Evolutionary conservation across 2,113 vertebrate species (phyloP), one percentile per base, ranked within the genome.

Genomic region (Pyrgilauda ruficollis): DNA sequence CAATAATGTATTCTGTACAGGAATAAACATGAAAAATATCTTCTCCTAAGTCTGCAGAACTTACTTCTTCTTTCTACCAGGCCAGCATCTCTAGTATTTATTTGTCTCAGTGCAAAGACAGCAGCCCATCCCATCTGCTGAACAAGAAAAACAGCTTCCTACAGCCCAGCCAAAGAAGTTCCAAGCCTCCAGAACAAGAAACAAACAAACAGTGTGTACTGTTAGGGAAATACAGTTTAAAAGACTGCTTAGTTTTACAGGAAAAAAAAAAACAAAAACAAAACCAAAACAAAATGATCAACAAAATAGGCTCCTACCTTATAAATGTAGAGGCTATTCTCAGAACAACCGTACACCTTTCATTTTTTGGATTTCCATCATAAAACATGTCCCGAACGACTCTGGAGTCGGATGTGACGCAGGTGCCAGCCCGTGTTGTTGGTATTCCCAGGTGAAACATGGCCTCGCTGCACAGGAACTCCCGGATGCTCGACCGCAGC

Each of bases 391-490:
- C 99, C 6, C 99, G 98, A 50, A 98, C 0, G 1, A 99, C 98
- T 11, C 21, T 98, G 4, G 98, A 98, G 96, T 99, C 98, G 0
- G 99, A 99, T 0, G 99, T 99, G 30, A 99, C 98, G 1, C 99
- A 98, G 0, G 99, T 98, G 35, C 98, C 99, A 0, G 99, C 99
- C 85, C 99, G 98, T 0, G 99, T 99, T 46, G 98, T 99, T 43
- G 99, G 99, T 19, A 99, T 87, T 2, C 99, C 99, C 31, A 99
- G 97, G 92, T 99, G 99, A 78, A 98, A 98, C 98, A 99, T 98
- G 0, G 99, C 99, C 96, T 99, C 99, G 0, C 99, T 99, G 97
- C 99, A 99, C 89, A 99, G 98, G 96, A 99, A 99, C 97, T 99
- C 99, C 28, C 99, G 98, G 55, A 99, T 98, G 93, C 99, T 99